These are phyloP conservation scores for Scolopax mira DNA, from an alignment of 2,113 vertebrate species.

Conservation along the genomic window DNA sequence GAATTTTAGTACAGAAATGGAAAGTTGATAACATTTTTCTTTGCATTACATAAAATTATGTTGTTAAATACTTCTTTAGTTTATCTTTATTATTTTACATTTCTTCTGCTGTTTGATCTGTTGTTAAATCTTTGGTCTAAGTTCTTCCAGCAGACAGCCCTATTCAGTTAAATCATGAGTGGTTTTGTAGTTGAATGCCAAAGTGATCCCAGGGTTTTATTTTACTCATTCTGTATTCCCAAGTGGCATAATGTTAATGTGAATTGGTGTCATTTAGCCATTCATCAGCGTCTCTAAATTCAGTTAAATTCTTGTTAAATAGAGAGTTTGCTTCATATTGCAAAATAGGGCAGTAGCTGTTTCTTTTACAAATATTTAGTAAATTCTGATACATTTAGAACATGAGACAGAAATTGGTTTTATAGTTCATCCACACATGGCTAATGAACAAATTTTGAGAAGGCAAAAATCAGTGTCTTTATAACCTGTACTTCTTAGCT, in stretches of 20 bases:
- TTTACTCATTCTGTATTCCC: neutral
- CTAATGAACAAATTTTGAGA: neutral
- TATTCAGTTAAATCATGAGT: neutral
- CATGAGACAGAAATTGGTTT: neutral
- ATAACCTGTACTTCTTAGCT: slow-evolving; percentile 41
- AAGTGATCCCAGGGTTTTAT: neutral
- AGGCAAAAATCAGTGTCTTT: neutral
- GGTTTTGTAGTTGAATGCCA: neutral
- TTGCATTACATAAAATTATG: neutral
- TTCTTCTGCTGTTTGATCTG: neutral
- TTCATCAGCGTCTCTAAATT: neutral
- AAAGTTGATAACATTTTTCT: neutral
- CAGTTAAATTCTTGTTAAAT: neutral
- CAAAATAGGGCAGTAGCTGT: neutral
- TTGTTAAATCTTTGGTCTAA: neutral
- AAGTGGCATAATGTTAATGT: neutral
- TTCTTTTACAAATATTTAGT: neutral
- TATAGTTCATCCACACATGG: neutral
- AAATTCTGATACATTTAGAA: slow-evolving; percentile 1
- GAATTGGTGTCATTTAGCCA: neutral
- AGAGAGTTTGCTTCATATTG: neutral
- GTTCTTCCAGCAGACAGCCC: neutral
- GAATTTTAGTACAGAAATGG: neutral
- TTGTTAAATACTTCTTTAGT: neutral
- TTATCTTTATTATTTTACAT: neutral